A percentile compares a stretch with the other conserved stretches of the same genome.
These are phyloP conservation scores for Lysiphlebus fabarum DNA, from an alignment of 1,140 invertebrate genomes.

Conservation along the genomic window DNA sequence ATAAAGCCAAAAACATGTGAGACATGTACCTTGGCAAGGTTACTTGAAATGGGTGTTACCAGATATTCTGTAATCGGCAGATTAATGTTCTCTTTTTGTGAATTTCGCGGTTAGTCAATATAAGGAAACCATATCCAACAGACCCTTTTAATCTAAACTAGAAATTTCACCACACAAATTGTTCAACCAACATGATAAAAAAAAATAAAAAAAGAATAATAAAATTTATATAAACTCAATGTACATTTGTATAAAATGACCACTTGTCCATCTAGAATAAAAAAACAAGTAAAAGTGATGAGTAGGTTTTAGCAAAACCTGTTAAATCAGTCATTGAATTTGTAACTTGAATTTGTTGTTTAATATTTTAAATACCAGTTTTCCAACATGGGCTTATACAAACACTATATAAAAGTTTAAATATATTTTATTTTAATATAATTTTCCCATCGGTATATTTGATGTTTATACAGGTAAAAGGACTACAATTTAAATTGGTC, in stretches of 20 bases:
- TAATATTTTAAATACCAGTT: slow-evolving; percentile 40
- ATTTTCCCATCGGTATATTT: slow-evolving; percentile 34
- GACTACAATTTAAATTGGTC: slow-evolving; percentile 46
- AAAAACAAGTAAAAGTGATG: too few species aligned
- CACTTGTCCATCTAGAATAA: too few species aligned
- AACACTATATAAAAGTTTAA: neutral
- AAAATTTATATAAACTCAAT: too few species aligned
- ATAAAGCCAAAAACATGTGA: slow-evolving; percentile 37
- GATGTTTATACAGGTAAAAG: neutral
- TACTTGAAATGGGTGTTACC: slow-evolving; percentile 52
- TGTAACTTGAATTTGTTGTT: too few species aligned
- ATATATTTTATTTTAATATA: neutral
- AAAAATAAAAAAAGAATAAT: too few species aligned
- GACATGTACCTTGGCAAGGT: slow-evolving; percentile 41
- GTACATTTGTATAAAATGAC: too few species aligned
- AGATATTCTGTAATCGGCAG: slow-evolving; percentile 52
- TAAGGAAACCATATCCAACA: neutral
- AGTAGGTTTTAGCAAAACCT: neutral
- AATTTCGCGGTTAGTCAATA: slow-evolving; percentile 27
- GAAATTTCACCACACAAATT: too few species aligned
- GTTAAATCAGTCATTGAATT: slow-evolving; percentile 1
- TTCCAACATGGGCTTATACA: slow-evolving; percentile 35
- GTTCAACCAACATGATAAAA: too few species aligned
- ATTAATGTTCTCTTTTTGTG: slow-evolving; percentile 49
- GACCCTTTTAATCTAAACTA: too few species aligned